Conservation (phyloP, 2,888 invertebrate species). For the Archaeoteleia sp. region DNA sequence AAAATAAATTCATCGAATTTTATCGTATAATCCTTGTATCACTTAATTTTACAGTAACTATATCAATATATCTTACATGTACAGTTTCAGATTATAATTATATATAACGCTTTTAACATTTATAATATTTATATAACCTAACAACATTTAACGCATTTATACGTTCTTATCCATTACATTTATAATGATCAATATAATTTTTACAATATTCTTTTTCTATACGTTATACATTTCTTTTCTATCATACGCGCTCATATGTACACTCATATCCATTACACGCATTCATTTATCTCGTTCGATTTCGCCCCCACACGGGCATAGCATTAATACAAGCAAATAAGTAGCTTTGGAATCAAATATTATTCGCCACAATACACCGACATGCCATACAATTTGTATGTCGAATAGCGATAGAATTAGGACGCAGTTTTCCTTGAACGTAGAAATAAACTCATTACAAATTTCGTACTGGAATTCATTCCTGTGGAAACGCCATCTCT, state of each 20-base stretch:
- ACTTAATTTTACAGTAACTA: constrained; percentile 54
- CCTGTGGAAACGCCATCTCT: constrained; percentile 38
- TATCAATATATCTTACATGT: constrained; percentile 53
- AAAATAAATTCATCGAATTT: constrained; percentile 15
- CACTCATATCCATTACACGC: constrained; percentile 36
- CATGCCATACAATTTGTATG: constrained; percentile 5
- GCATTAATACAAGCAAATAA: constrained; percentile 34
- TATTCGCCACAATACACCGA: constrained; percentile 17
- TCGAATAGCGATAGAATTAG: neutral
- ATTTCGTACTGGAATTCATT: constrained; percentile 37
- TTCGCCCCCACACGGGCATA: constrained; percentile 21
- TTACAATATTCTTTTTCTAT: constrained; percentile 22
- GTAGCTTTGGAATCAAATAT: constrained; percentile 32
- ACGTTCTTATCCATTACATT: constrained; percentile 38
- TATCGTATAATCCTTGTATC: constrained; percentile 50
- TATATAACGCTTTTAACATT: constrained; percentile 55
- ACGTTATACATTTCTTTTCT: constrained; percentile 1
- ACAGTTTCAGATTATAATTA: constrained; percentile 53
- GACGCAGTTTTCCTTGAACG: too few species aligned
- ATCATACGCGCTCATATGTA: constrained; percentile 27
- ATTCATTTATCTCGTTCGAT: constrained; percentile 27
- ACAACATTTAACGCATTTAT: constrained; percentile 55
- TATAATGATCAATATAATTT: constrained; percentile 29
- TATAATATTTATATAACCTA: constrained; percentile 57
- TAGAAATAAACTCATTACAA: constrained; percentile 15